Evolutionary conservation across 37 sponge, comb jelly and placozoan species (phyloP).

Genomic region (Aplysina aerophoba): DNA sequence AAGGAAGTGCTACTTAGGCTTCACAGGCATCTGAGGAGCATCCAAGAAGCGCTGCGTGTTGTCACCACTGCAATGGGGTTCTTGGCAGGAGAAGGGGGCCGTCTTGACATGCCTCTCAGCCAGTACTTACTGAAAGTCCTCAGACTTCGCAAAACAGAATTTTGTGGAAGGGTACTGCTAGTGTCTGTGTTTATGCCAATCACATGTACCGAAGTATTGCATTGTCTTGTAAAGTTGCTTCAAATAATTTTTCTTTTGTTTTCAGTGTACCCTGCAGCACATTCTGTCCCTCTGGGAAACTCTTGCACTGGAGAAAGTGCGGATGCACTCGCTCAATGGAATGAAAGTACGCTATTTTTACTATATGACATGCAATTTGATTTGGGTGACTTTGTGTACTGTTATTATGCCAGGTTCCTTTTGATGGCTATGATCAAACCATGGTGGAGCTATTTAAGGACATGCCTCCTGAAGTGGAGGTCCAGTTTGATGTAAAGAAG

Average conservation of each 20-base stretch:
- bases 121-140: slow-evolving; percentile 51
- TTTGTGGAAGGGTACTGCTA: slow-evolving; percentile 47
- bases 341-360: slow-evolving; percentile 36
- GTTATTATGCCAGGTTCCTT: slow-evolving; percentile 50
- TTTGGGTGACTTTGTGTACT: not conserved
- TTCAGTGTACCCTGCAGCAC: slow-evolving; percentile 47
- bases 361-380: too few relatives aligned
- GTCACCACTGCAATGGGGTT: slow-evolving; percentile 68
- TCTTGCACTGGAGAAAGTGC: slow-evolving; percentile 54
- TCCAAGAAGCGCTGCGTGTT: slow-evolving; percentile 59
- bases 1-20: slow-evolving; percentile 55
- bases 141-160: slow-evolving; percentile 43
- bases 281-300: slow-evolving; percentile 73
- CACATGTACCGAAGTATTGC: too few relatives aligned
- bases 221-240: too few relatives aligned
- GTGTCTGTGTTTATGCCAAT: not conserved
- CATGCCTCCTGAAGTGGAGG: not conserved
- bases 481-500: slow-evolving; percentile 28
- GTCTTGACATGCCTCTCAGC: slow-evolving; percentile 32
- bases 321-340: slow-evolving; percentile 34
- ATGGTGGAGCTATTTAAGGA: slow-evolving; percentile 4
- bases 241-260: too few relatives aligned
- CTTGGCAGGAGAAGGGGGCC: slow-evolving; percentile 62
- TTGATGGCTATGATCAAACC: slow-evolving; percentile 47
- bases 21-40: slow-evolving; percentile 13